These are phyloP conservation scores for Capromys pilorides DNA, from an alignment of 2,797 vertebrate species.

Conservation along the genomic window DNA sequence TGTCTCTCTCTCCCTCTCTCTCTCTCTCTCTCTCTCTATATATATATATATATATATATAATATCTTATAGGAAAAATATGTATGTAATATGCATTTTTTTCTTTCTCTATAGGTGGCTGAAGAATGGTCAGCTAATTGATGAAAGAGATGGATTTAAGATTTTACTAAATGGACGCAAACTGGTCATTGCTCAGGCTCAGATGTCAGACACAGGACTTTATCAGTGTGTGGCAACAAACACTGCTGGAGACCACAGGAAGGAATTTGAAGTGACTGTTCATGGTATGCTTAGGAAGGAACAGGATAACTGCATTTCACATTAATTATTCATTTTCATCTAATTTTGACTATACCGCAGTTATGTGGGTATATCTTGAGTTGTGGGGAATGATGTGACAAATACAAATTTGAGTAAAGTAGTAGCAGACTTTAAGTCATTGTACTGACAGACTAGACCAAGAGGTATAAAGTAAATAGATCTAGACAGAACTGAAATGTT, in stretches of 20 bases:
- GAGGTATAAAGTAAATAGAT: not conserved
- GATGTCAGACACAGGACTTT: slow-evolving; percentile 91
- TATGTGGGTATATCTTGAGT: not conserved
- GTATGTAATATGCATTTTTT: slow-evolving; percentile 23
- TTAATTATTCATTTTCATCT: not conserved
- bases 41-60: no score
- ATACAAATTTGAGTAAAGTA: not conserved
- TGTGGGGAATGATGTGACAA: not conserved
- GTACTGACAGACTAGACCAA: not conserved
- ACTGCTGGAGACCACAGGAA: slow-evolving; percentile 91
- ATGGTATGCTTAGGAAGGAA: slow-evolving; percentile 87
- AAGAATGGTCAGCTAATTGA: slow-evolving; percentile 90
- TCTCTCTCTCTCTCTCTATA: no score
- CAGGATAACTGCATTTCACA: not conserved
- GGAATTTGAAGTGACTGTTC: slow-evolving; percentile 93
- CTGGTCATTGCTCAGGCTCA: slow-evolving; percentile 91
- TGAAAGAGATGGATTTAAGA: slow-evolving; percentile 86
- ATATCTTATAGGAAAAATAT: not conserved
- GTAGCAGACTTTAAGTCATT: not conserved
- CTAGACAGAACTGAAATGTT: not conserved
- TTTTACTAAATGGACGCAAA: slow-evolving; percentile 89
- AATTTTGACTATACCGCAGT: not conserved
- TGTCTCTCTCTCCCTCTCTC: not conserved
- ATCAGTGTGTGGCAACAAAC: slow-evolving; percentile 94
- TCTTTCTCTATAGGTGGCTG: slow-evolving; percentile 88